Evolutionary conservation across 2,113 vertebrate species (phyloP), one percentile per base, ranked within the genome.

Genomic region (Dascyllus trimaculatus): DNA sequence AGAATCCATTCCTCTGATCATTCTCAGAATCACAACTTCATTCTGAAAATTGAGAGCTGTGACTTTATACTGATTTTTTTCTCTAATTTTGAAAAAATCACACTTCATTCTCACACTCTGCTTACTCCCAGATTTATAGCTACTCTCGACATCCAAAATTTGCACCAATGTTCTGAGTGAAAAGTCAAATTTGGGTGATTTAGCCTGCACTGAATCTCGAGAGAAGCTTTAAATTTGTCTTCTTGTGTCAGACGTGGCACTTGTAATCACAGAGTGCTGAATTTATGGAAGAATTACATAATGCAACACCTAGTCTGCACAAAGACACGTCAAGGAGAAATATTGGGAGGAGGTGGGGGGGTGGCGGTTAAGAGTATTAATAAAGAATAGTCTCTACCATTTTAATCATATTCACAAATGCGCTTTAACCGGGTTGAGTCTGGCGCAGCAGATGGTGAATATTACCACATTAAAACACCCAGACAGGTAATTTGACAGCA

Each of bases 391-490:
- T 58, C 18, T 70, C 29, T 71, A 21, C 19, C 11, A 49, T 67
- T 78, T 77, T 82, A 85, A 84, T 85, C 4, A 4, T 51, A 78
- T 75, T 84, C 70, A 75, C 45, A 46, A 77, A 80, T 25, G 70
- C n/a, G 48, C 74, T 87, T 78, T 62, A 68, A 38, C 74, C 67
- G 62, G 84, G 75, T 77, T 2, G 65, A 78, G 75, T 71, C 51
- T 78, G 88, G 58, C 1, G 29, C 17, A 63, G 32, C 86, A 90
- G 84, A 90, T 88, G 88, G 88, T 62, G 72, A 35, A 66, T 74
- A 62, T 53, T n/a, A 64, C 25, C 81, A 80, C 74, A 77, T 71
- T 88, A 71, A 77, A 80, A 80, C 75, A 21, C 5, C 19, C 71
- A 13, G 72, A 78, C 82, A 83, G 82, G 76, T 87, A 18, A 83